Base-by-base conservation (phyloP, 30 jellyfish, hydroid and myxozoan species). In the Pelagia noctiluca region DNA sequence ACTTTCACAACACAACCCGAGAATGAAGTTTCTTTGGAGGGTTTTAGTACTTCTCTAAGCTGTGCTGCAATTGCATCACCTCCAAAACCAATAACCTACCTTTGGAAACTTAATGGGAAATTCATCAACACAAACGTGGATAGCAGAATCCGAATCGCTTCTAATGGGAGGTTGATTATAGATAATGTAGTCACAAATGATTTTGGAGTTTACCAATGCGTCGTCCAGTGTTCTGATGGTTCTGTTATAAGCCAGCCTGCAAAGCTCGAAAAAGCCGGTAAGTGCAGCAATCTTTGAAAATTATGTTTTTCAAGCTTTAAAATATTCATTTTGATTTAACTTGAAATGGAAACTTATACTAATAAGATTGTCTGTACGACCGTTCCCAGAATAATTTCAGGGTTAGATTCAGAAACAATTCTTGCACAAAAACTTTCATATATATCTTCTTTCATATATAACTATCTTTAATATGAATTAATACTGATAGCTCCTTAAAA, bases 171-270 rank as follows among this genome's bases (percentile, higher is more conserved):
- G 25, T 60, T 67, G 32, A 31, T 28, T 3, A 28, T 67, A 23
- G 35, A 22, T 67, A 18, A 26, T 0, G 32, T n/a, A 2, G 8
- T 25, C 19, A 10, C 23, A 0, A 29, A 28, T 1, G 80, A 67
- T 67, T 67, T 67, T 34, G 80, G 63, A 31, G 18, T 12, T 11
- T 67, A 67, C 30, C 67, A 54, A 80, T 80, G 91, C 34, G 84
- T 80, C 31, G 91, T 84, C 16, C 80, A 37, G 79, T 80, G 84
- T 28, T 30, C 68, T 0, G 78, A 80, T n/a, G 91, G 91, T 22
- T 76, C 91, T 2, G 25, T 80, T 25, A 47, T 65, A 12, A 66
- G 91, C 82, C 77, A 50, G 30, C 76, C 83, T 0, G 91, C 84
- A 12, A 49, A 48, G 32, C 84, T 80, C 50, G 61, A 80, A 50